Evolutionary conservation across 2,113 vertebrate genomes (phyloP).

Genomic region (Ptyas mucosa): DNA sequence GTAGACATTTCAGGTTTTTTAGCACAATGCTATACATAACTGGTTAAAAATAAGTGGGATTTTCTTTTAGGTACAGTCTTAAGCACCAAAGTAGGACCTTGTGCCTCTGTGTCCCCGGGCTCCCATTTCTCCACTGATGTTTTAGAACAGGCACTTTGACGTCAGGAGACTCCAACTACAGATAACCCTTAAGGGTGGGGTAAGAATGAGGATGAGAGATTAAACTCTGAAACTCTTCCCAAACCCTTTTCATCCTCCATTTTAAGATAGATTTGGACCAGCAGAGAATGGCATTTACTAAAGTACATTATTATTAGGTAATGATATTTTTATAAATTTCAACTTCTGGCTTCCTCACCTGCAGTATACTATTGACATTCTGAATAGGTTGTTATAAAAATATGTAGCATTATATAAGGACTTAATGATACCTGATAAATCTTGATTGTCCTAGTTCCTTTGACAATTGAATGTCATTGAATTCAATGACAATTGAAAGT

Average conservation of each 20-base stretch:
- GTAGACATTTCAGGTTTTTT: not conserved
- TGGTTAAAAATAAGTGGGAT: not conserved
- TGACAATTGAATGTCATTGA: no score
- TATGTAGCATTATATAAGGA: not conserved
- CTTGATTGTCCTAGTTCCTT: not conserved
- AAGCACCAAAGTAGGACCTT: not conserved
- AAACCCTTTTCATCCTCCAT: not conserved
- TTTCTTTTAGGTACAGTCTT: not conserved
- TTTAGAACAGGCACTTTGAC: not conserved
- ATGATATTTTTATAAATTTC: not conserved
- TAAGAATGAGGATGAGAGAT: not conserved
- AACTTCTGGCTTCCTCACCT: not conserved
- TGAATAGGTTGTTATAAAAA: not conserved
- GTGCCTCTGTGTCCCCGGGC: not conserved
- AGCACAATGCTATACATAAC: not conserved
- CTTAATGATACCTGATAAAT: not conserved
- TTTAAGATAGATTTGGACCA: not conserved
- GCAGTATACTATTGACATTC: not conserved
- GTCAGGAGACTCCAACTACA: not conserved
- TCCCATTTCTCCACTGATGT: not conserved
- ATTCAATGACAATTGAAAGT: not conserved
- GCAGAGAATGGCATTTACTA: not conserved
- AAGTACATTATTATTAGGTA: not conserved
- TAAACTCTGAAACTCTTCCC: not conserved
- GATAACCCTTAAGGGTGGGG: not conserved